Percentiles rank a stretch among this genome's conserved stretches.
Evolutionary conservation across 2,797 vertebrate genomes (phyloP).

Genomic region (Rhabdomys pumilio): DNA sequence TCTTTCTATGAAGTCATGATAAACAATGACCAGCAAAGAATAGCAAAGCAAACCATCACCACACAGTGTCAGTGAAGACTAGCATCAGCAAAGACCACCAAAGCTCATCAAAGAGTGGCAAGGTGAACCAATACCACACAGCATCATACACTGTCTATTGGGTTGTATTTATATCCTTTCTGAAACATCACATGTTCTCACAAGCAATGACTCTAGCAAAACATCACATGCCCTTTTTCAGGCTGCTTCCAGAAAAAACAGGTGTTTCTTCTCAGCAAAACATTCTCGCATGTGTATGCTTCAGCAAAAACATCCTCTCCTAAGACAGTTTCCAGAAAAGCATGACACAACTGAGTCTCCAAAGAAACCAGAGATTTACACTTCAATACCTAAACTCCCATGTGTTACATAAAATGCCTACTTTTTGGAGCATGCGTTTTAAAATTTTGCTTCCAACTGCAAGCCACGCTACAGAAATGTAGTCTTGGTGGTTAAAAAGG

Average conservation of each 20-base stretch:
- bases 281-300: background rate
- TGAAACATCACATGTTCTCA: background rate
- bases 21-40: background rate
- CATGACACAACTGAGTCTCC: background rate
- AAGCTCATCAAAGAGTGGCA: background rate
- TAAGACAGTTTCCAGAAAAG: background rate
- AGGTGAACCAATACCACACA: background rate
- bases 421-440: background rate
- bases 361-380: background rate
- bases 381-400: background rate
- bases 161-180: background rate
- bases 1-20: background rate
- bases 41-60: background rate
- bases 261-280: background rate
- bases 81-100: background rate
- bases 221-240: background rate
- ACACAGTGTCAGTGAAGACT: background rate
- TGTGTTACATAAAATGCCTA: background rate
- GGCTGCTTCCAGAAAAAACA: background rate
- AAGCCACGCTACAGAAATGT: constrained; percentile 50
- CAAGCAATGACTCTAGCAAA: background rate
- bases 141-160: background rate
- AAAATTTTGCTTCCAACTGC: constrained; percentile 23
- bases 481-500: background rate
- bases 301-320: background rate